Evolutionary conservation across 2,888 invertebrate genomes (phyloP), one percentile per base, ranked within the genome.

Genomic region (Drosophila stalkeri): DNA sequence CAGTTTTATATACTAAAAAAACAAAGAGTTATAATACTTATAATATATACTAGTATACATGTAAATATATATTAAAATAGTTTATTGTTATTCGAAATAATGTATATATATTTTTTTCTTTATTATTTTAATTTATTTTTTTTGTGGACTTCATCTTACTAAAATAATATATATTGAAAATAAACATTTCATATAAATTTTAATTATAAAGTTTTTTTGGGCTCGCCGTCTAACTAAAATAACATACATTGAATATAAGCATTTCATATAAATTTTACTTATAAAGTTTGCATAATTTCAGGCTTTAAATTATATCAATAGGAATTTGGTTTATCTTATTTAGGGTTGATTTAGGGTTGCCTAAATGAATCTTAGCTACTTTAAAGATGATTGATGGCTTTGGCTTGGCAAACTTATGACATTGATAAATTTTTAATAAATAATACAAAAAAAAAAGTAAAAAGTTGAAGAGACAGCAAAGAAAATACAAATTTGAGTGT

Each of bases 371-470:
- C 47, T 74, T 60, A 44, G 47, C 39, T 37, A 49, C 57, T 55
- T 77, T 66, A 60, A 72, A 44, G 43, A 66, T 81, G 78, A 77
- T 77, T 77, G 77, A 74, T 80, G 61, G 59, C 66, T 41, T 54
- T 80, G 61, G 55, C 66, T 41, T 57, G 55, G 52, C 69, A 75
- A 81, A 82, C 78, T 82, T 83, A 71, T 83, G 88, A 87, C 90
- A 83, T 83, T 90, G 90, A 89, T 90, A 76, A 89, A 90, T 88
- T 82, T 89, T 89, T 75, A 76, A 86, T 86, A 89, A 84, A 90
- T 88, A 75, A 80, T 47, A 81, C 47, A 54, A 55, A 52, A 31
- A 35, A n/a, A 41, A 3, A 52, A 37, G 11, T 0, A n/a, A 7
- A 14, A 9, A 56, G 16, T 31, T 16, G 23, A 33, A 54, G 35